Evolutionary conservation across 2,797 vertebrate species (phyloP).

Genomic region (Capromys pilorides): DNA sequence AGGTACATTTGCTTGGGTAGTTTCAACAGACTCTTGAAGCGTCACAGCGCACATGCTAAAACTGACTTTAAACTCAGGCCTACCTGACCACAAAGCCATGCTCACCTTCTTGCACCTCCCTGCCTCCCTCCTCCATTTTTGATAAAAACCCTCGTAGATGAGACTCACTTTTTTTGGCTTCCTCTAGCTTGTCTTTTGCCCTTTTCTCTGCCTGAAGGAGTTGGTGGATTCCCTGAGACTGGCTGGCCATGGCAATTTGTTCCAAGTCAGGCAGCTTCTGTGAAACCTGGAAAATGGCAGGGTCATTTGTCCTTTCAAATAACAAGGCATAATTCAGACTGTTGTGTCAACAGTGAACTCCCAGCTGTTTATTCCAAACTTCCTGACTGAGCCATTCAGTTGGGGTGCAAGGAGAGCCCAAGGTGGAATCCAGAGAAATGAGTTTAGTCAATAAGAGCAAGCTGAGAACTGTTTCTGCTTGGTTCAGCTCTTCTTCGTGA

Average conservation of each 20-base stretch:
- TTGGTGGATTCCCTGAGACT: slow-evolving; percentile 89
- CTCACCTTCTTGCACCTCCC: accelerated
- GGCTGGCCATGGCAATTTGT: slow-evolving; percentile 84
- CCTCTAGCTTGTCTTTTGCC: slow-evolving; percentile 89
- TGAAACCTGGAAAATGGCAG: neutral
- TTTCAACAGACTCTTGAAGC: accelerated
- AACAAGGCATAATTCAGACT: slow-evolving; percentile 14
- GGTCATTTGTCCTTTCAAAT: slow-evolving; percentile 60
- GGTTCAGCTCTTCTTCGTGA: neutral
- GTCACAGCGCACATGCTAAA: accelerated
- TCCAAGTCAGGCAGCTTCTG: neutral
- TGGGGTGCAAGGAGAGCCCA: slow-evolving; percentile 46
- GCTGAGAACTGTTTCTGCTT: neutral
- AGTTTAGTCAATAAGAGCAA: neutral
- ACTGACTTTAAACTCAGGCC: neutral
- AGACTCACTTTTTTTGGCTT: slow-evolving; percentile 89
- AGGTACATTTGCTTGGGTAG: accelerated
- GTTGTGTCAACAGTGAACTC: slow-evolving; percentile 74
- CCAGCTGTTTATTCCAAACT: slow-evolving; percentile 45
- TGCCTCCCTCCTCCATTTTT: accelerated
- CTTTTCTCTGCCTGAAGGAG: slow-evolving; percentile 89
- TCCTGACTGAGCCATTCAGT: slow-evolving; percentile 55
- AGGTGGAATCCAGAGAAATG: slow-evolving; percentile 60
- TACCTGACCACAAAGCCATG: accelerated
- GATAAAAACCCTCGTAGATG: neutral